These are phyloP conservation scores for Rhopalosiphum maidis DNA, from an alignment of 1,140 invertebrate species.

Conservation along the genomic window DNA sequence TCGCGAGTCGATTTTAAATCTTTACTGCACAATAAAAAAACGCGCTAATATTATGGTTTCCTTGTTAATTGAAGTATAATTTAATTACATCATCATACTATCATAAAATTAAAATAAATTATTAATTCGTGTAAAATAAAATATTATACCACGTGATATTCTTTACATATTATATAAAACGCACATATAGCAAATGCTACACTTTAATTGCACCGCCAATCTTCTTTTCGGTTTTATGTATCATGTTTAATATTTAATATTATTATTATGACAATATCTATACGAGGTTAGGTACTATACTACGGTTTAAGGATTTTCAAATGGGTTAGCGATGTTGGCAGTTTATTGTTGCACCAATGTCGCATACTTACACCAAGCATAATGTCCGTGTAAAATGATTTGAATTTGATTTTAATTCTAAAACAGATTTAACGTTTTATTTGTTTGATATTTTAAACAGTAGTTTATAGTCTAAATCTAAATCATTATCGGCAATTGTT, in stretches of 20 bases:
- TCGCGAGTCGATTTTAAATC: not conserved
- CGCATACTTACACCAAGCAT: not conserved
- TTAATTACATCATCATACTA: not conserved
- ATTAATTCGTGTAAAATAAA: not conserved
- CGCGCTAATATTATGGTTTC: not conserved
- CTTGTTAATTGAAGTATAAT: not conserved
- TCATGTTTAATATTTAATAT: not conserved
- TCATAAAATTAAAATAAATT: not conserved
- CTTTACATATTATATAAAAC: not conserved
- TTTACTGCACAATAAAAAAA: not conserved
- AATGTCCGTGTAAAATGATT: not conserved
- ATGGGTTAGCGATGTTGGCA: not conserved
- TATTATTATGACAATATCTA: not conserved
- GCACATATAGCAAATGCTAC: not conserved
- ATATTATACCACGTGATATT: not conserved
- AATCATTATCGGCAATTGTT: not conserved
- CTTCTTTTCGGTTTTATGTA: not conserved
- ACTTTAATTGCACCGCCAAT: not conserved
- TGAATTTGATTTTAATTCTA: not conserved
- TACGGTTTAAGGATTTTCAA: not conserved
- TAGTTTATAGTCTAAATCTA: slow-evolving; percentile 7
- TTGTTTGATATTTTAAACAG: not conserved
- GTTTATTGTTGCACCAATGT: not conserved
- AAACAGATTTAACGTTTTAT: not conserved
- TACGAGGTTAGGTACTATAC: too few relatives aligned